These are phyloP conservation scores for Sternarchorhynchus goeldii DNA, from an alignment of 2,797 vertebrate species.

Conservation along the genomic window DNA sequence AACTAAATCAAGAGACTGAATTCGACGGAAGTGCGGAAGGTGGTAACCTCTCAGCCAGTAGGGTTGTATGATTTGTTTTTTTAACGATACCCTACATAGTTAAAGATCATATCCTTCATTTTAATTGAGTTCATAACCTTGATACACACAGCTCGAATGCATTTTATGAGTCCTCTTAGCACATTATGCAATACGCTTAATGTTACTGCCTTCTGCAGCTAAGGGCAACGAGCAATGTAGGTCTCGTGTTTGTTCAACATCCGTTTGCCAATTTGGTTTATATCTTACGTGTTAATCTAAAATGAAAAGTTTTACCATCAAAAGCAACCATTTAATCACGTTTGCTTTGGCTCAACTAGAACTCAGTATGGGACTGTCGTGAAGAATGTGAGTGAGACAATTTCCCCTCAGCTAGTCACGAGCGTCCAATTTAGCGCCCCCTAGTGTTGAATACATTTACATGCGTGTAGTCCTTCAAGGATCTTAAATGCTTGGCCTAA, in stretches of 20 bases:
- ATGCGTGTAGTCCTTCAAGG: too few species aligned
- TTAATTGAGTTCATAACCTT: background rate
- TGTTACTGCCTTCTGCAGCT: too few species aligned
- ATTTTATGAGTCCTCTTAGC: background rate
- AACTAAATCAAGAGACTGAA: too few species aligned
- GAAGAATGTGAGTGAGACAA: background rate
- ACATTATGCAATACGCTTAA: background rate
- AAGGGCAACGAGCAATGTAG: background rate
- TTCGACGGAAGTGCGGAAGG: too few species aligned
- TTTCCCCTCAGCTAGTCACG: background rate
- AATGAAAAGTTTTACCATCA: constrained; percentile 6
- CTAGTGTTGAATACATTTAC: constrained; percentile 13
- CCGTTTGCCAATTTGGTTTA: background rate
- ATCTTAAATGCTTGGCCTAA: too few species aligned
- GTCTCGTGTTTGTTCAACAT: background rate
- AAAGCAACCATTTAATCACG: background rate
- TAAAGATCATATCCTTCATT: background rate
- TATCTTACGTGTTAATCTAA: background rate
- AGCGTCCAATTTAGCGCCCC: constrained; percentile 5
- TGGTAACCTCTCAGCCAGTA: too few species aligned
- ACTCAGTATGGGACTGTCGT: constrained; percentile 5
- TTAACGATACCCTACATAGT: background rate
- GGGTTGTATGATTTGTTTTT: background rate
- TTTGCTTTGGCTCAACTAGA: background rate
- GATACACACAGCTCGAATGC: background rate